Evolutionary conservation across 2,797 vertebrate genomes (phyloP).

Genomic region (Pelobates cultripes): DNA sequence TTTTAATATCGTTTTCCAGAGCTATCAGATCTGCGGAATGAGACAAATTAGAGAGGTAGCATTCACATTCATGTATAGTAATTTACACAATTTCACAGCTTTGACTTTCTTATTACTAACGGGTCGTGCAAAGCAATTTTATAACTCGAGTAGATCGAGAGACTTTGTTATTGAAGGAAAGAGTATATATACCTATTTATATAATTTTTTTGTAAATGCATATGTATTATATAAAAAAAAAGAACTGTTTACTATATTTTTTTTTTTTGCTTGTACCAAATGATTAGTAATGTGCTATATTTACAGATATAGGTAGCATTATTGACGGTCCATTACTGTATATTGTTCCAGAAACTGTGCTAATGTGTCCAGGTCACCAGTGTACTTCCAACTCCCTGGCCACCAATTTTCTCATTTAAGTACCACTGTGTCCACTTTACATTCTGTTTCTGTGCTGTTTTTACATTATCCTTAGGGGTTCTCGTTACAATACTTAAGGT

Average conservation of each 20-base stretch:
- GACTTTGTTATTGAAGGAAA: no score
- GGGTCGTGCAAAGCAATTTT: background rate
- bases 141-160: no score
- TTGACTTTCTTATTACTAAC: constrained; percentile 7
- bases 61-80: constrained; percentile 31
- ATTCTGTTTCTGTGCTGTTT: constrained; percentile 54
- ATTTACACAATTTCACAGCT: constrained; percentile 10
- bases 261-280: constrained; percentile 10
- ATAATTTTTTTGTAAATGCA: no score
- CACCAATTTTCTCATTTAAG: constrained; percentile 64
- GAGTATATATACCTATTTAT: no score
- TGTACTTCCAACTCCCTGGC: constrained; percentile 56
- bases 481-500: constrained; percentile 55
- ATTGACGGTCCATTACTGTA: constrained; percentile 51
- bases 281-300: constrained; percentile 54
- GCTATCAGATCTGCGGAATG: constrained; percentile 45
- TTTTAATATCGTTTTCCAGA: constrained; percentile 38
- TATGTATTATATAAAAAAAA: background rate
- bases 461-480: constrained; percentile 55
- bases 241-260: constrained; percentile 11
- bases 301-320: constrained; percentile 30
- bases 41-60: constrained; percentile 42
- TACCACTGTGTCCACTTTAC: constrained; percentile 49
- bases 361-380: constrained; percentile 61
- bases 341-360: constrained; percentile 53